These are phyloP conservation scores for Natator depressus DNA, from an alignment of 2,113 vertebrate species.

Conservation along the genomic window DNA sequence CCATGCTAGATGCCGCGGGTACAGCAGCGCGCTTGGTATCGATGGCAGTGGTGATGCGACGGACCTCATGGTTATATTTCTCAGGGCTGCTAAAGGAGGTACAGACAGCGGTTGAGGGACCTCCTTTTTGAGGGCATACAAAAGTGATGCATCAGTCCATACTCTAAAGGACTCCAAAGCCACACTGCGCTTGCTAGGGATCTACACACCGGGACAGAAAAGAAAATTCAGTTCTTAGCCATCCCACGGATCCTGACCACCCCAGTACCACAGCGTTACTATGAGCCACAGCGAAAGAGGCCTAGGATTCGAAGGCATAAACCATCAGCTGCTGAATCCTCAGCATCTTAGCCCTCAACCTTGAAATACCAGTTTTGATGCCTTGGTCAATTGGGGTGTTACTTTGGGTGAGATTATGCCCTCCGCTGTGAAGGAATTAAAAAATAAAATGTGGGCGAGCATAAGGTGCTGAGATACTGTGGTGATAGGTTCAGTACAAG, in stretches of 20 bases:
- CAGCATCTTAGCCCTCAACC: neutral
- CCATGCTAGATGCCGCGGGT: neutral
- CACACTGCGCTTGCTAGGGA: neutral
- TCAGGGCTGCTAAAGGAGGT: neutral
- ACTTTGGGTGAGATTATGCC: neutral
- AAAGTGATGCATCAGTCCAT: too few relatives aligned
- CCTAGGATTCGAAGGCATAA: neutral
- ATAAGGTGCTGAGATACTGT: rapidly evolving
- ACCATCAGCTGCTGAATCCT: neutral
- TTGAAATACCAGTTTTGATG: neutral
- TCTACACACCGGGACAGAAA: too few relatives aligned
- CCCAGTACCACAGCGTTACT: neutral
- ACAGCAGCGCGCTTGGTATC: neutral
- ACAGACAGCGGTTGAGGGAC: neutral
- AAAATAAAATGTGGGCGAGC: neutral
- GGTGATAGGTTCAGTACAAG: neutral
- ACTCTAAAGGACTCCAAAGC: too few relatives aligned
- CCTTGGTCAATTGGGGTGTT: neutral
- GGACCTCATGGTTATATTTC: neutral
- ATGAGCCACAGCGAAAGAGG: neutral
- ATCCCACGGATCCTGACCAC: neutral
- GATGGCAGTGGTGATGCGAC: neutral
- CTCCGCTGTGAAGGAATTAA: neutral
- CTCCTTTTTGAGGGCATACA: neutral
- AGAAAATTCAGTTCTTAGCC: neutral